Evolutionary conservation across 1,140 invertebrate genomes (phyloP).

Genomic region (Lordiphosa mommai): DNA sequence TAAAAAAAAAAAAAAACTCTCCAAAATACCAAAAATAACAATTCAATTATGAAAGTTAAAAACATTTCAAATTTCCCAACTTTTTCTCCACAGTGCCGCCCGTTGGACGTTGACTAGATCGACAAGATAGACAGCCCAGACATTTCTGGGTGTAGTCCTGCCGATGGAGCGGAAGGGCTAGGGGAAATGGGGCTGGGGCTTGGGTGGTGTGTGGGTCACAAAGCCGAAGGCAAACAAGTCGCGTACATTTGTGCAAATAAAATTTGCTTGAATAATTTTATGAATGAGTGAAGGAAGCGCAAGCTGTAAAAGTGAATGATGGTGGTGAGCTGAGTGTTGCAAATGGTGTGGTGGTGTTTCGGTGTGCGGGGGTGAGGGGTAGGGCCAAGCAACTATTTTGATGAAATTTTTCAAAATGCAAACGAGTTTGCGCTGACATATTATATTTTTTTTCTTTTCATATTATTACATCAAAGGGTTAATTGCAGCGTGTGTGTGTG

Average conservation of each 20-base stretch:
- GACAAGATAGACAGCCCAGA: too few species aligned
- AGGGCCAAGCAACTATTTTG: not conserved
- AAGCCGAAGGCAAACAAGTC: conserved; percentile 48
- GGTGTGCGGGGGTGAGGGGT: not conserved
- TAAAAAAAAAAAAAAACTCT: too few species aligned
- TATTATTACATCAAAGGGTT: conserved; percentile 49
- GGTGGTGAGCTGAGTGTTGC: not conserved
- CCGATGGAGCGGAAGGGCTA: not conserved
- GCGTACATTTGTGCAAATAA: conserved; percentile 55
- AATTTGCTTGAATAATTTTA: conserved; percentile 60
- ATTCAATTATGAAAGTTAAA: too few species aligned
- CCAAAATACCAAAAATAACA: too few species aligned
- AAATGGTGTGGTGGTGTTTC: not conserved
- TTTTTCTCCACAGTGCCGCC: too few species aligned
- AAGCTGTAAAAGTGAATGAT: conserved; percentile 34
- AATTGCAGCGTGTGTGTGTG: conserved; percentile 32
- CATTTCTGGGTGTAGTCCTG: too few species aligned
- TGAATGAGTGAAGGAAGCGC: conserved; percentile 28
- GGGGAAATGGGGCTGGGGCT: not conserved
- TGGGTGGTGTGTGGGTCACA: conserved; percentile 25
- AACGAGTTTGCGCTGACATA: not conserved
- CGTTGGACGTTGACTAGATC: too few species aligned
- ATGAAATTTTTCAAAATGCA: not conserved
- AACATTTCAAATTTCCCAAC: too few species aligned
- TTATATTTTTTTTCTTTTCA: not conserved